Conservation (phyloP, 2,113 vertebrate species). For the Brachypteracias leptosomus region DNA sequence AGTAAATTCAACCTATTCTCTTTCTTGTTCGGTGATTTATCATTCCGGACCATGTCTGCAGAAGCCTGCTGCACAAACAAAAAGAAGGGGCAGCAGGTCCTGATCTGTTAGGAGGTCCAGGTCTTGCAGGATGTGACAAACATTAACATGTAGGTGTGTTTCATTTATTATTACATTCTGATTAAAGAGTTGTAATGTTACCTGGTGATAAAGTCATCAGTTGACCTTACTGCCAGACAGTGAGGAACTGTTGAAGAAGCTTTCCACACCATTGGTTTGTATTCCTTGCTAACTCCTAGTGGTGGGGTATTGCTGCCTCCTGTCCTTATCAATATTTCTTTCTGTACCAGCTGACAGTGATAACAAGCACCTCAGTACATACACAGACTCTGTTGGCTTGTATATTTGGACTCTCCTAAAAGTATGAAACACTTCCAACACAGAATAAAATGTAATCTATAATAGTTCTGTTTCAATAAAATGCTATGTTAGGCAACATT, state of each 20-base stretch:
- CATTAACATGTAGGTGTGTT: background rate
- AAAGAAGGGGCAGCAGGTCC: background rate
- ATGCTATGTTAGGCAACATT: background rate
- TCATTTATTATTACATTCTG: background rate
- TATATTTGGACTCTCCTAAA: background rate
- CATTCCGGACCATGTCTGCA: background rate
- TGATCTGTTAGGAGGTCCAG: background rate
- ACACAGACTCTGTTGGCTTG: background rate
- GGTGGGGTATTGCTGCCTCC: background rate
- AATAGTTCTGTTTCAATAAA: background rate
- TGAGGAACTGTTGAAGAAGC: background rate
- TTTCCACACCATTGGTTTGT: background rate
- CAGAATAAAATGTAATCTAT: background rate
- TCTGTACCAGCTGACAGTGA: background rate
- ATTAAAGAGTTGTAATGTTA: background rate
- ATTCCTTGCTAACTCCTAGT: background rate
- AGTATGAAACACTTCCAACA: background rate
- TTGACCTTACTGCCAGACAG: background rate
- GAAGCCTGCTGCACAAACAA: background rate
- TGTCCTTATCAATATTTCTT: background rate
- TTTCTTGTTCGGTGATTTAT: background rate
- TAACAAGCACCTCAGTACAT: background rate
- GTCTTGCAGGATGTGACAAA: background rate
- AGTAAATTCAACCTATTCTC: background rate
- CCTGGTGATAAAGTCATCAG: background rate